Percentiles rank a stretch among this genome's conserved stretches.
Evolutionary conservation across 2,888 invertebrate genomes (phyloP).

Genomic region (Trissoscelio sp.): DNA sequence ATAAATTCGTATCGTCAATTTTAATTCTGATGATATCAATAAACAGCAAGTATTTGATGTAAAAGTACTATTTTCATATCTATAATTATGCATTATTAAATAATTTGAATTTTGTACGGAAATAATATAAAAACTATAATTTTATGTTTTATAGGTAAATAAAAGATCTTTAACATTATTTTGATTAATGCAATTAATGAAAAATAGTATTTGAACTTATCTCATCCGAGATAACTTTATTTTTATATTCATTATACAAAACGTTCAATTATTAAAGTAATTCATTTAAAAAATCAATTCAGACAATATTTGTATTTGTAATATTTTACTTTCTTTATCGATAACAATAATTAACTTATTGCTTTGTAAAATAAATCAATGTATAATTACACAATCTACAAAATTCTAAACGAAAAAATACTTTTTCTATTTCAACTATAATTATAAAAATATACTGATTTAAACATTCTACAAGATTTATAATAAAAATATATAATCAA

Average conservation of each 20-base stretch:
- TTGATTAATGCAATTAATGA: background rate
- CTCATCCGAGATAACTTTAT: background rate
- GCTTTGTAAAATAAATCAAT: constrained; percentile 16
- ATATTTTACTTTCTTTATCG: background rate
- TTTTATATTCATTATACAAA: background rate
- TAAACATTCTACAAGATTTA: too few species aligned
- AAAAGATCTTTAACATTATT: too few species aligned
- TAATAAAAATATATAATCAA: background rate
- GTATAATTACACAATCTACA: constrained; percentile 22
- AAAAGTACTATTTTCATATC: too few species aligned
- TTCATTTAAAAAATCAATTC: background rate
- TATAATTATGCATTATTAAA: too few species aligned
- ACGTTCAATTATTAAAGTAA: background rate
- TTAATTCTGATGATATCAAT: too few species aligned
- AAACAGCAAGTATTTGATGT: too few species aligned
- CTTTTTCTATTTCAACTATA: constrained; percentile 5
- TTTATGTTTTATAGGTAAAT: too few species aligned
- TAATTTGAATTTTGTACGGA: too few species aligned
- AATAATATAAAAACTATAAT: too few species aligned
- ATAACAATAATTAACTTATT: background rate
- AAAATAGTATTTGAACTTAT: background rate
- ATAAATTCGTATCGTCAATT: constrained; percentile 29
- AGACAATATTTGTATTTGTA: constrained; percentile 10
- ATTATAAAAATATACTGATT: constrained; percentile 15
- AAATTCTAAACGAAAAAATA: constrained; percentile 41